Base-by-base conservation (phyloP, 2,797 vertebrate species). In the Pipistrellus kuhlii region DNA sequence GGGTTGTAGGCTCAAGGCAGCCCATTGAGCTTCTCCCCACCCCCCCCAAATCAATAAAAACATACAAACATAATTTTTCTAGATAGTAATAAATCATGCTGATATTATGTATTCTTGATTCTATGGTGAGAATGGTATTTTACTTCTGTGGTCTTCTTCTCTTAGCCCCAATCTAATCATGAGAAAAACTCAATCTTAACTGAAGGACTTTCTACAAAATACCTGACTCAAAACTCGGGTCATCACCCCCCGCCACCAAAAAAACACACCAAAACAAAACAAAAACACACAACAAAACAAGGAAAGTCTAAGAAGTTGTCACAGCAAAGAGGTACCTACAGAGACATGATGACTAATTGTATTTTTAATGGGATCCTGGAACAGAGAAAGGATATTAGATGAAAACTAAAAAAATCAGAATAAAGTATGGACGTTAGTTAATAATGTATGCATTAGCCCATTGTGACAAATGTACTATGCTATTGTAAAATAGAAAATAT, bases 401-500 rank as follows among this genome's bases (percentile, higher is more conserved):
- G 77, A 82, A 90, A 92, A 81, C 30, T 83, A 90, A 55, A 12
- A n/a, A 83, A 91, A 90, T 84, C 48, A 41, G 21, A 84, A 68
- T n/a, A 66, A 92, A 73, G 32, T 71, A 86, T 78, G 62, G 57
- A 87, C 25, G 71, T 83, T 25, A 66, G 48, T 88, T 62, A 84
- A 44, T 35, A 72, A 72, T 30, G 0, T 55, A 77, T 62, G 5
- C 73, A 88, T 75, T 75, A 84, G 57, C 30, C 32, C 23, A 75
- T 48, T 87, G 17, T 89, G 35, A 89, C 71, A 93, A 91, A 62
- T 20, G 20, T 82, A 85, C 35, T 51, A 68, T 14, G 38, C 20
- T 62, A 82, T 76, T 64, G 57, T 41, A 51, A 81, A 44, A 71
- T 48, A 59, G 44, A 78, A 69, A 92, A 23, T 64, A 71, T 75